phyloP scores from a whole-genome alignment of 2,113 vertebrate species.

The Colinus virginianus region DNA sequence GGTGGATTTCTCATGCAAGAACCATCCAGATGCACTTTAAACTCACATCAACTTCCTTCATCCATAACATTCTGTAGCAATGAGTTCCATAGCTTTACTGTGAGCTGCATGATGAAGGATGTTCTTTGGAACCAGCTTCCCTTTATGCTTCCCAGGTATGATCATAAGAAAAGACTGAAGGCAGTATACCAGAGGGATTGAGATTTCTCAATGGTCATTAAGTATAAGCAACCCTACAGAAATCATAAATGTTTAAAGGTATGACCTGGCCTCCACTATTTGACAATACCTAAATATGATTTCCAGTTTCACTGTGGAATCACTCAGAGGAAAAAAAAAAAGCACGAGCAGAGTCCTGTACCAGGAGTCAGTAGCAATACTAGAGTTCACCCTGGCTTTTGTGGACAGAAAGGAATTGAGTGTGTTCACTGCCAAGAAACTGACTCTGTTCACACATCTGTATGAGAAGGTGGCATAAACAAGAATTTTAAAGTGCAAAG shows the following conservation, averaged over 20 bases:
- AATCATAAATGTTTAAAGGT: neutral
- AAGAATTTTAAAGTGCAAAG: neutral
- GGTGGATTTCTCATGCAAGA: neutral
- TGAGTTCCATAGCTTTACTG: neutral
- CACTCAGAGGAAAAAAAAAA: neutral
- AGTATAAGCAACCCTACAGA: neutral
- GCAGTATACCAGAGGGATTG: neutral
- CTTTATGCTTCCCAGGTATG: neutral
- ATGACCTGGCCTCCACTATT: neutral
- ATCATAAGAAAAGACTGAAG: neutral
- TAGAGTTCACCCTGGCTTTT: neutral
- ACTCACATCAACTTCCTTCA: neutral
- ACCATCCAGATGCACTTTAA: neutral
- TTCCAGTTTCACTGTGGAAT: neutral
- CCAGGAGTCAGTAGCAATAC: neutral
- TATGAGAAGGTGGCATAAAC: neutral
- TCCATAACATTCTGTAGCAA: neutral
- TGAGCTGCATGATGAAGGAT: rapidly evolving
- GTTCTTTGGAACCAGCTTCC: neutral
- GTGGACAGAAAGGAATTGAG: neutral
- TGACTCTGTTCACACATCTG: neutral
- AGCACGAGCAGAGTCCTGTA: neutral
- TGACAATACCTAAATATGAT: rapidly evolving
- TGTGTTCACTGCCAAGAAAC: rapidly evolving
- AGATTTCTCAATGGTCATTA: neutral